Conservation (phyloP, 2,113 vertebrate species). For the Oryzias melastigma region DNA sequence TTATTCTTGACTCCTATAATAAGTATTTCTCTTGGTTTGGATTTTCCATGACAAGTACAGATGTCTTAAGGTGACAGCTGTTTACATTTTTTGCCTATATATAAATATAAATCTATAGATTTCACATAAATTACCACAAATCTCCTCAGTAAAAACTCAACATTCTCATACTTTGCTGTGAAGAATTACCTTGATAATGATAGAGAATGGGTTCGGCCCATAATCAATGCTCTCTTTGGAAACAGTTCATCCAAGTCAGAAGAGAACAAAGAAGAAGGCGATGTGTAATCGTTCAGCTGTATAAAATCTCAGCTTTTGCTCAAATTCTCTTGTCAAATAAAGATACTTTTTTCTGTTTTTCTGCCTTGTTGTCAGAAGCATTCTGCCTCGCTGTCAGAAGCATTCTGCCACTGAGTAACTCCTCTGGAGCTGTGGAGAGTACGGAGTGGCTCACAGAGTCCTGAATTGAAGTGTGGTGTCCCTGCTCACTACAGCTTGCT, state of each 20-base stretch:
- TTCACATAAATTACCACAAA: too few relatives aligned
- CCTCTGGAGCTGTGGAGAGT: neutral
- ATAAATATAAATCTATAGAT: too few relatives aligned
- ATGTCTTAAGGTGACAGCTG: too few relatives aligned
- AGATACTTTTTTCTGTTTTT: neutral
- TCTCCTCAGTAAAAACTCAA: too few relatives aligned
- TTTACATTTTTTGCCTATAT: too few relatives aligned
- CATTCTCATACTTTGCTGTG: too few relatives aligned
- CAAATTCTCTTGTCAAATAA: neutral
- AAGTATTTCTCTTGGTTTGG: too few relatives aligned
- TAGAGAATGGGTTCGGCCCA: too few relatives aligned
- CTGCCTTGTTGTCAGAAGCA: neutral
- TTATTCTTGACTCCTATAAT: too few relatives aligned
- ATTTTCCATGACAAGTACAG: too few relatives aligned
- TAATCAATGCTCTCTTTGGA: neutral
- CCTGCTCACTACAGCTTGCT: slow-evolving; percentile 26
- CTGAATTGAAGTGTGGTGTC: slow-evolving; percentile 25
- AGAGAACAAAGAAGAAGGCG: neutral
- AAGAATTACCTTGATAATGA: too few relatives aligned
- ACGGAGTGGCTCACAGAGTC: slow-evolving; percentile 3
- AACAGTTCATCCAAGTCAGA: neutral
- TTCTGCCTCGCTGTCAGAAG: neutral
- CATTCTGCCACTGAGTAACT: slow-evolving; percentile 3
- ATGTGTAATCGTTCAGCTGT: neutral
- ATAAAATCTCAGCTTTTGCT: neutral